These are phyloP conservation scores for Hypolimnas misippus DNA, from an alignment of 2,888 invertebrate genomes.

Conservation along the genomic window DNA sequence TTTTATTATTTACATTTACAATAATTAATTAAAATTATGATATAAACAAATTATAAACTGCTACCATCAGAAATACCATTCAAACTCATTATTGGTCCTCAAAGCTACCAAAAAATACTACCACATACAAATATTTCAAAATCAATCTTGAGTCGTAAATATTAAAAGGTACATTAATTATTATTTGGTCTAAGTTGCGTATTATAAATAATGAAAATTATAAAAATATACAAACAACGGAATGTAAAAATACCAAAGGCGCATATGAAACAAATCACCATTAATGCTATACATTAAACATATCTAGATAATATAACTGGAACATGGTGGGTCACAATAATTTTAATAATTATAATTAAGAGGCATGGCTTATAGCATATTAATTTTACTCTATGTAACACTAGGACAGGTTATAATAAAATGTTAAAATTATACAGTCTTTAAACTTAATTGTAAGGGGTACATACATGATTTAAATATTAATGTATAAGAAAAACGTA, in stretches of 20 bases:
- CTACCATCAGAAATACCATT: constrained; percentile 73
- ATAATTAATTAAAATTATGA: constrained; percentile 68
- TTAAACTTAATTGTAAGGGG: constrained; percentile 80
- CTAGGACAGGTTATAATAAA: constrained; percentile 72
- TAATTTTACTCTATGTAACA: constrained; percentile 81
- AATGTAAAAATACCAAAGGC: constrained; percentile 81
- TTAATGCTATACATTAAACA: constrained; percentile 75
- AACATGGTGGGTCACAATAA: constrained; percentile 82
- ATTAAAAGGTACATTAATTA: constrained; percentile 81
- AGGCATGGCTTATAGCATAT: constrained; percentile 63
- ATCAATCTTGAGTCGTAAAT: constrained; percentile 75
- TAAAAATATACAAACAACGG: constrained; percentile 81
- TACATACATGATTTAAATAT: constrained; percentile 74
- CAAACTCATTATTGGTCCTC: constrained; percentile 80
- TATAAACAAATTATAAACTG: constrained; percentile 78
- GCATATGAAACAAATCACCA: constrained; percentile 67
- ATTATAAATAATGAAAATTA: constrained; percentile 76
- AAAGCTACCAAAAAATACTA: constrained; percentile 79
- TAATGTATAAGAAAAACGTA: constrained; percentile 67
- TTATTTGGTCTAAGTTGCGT: constrained; percentile 84
- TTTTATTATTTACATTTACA: constrained; percentile 82
- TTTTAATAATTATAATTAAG: constrained; percentile 64
- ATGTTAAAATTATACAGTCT: constrained; percentile 81
- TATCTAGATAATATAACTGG: constrained; percentile 76
- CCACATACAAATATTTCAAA: constrained; percentile 64